Evolutionary conservation across 2,797 vertebrate species (phyloP), one percentile per base, ranked within the genome.

Genomic region (Triplophysa yarkandensis): DNA sequence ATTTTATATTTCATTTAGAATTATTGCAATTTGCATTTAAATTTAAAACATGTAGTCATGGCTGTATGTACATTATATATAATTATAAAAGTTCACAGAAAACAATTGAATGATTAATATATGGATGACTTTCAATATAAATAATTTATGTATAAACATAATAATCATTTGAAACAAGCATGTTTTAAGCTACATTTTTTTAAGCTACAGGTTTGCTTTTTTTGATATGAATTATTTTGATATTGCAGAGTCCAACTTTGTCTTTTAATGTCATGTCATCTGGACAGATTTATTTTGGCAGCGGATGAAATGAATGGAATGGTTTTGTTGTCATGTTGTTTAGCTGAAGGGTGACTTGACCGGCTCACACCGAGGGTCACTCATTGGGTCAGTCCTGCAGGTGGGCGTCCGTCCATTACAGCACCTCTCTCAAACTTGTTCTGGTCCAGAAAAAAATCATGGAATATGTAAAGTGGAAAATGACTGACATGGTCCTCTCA

Each of bases 371-470:
- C 72, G 65, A 76, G 77, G 73, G 16, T 17, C 17, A 46, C 17
- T 46, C 44, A 46, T 68, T 73, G 67, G 82, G 81, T 83, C 79
- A 76, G 77, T 77, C 32, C 75, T 63, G 73, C 82, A 82, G 74
- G 81, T 85, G 81, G 80, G 79, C 83, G 81, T 83, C 71, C 71
- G 70, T 84, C 81, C 75, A 81, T 86, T 85, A 65, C 76, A 77
- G 74, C n/a, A n/a, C 58, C 48, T 70, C 80, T 71, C 83, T 85
- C 54, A 74, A 83, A 81, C 60, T 70, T 48, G 64, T 80, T 83
- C 68, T 67, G 66, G 58, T 74, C 74, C 65, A 60, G 28, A 76
- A 74, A 83, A 81, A 78, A 82, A 68, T 80, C 66, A 77, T 66
- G 16, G 65, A 50, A 58, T 14, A 30, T 30, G 77, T 76, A 70